phyloP scores from a whole-genome alignment of 2,113 vertebrate species.

The Siphamia tubifer region DNA sequence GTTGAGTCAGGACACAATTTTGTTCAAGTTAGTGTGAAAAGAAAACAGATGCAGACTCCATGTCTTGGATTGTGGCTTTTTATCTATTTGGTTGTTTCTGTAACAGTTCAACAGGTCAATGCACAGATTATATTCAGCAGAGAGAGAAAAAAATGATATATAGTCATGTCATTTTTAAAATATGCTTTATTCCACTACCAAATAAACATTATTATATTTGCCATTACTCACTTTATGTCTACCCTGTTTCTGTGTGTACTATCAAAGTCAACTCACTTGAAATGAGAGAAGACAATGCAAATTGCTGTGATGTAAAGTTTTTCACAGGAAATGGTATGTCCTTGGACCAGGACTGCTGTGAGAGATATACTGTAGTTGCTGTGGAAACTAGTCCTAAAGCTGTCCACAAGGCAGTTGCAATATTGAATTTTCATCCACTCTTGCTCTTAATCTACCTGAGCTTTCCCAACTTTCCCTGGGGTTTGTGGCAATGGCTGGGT shows the following conservation, averaged over 20 bases:
- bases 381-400: constrained; percentile 64
- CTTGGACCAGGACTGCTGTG: constrained; percentile 4
- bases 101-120: too few species aligned
- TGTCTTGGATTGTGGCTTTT: too few species aligned
- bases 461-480: constrained; percentile 10
- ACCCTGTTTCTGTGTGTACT: neutral
- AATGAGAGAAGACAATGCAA: neutral
- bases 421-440: constrained; percentile 34
- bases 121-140: too few species aligned
- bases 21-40: too few species aligned
- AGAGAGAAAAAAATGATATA: too few species aligned
- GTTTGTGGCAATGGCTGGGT: neutral
- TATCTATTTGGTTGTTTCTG: too few species aligned
- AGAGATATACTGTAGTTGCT: constrained; percentile 61
- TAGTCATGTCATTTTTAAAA: too few species aligned
- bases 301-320: constrained; percentile 34
- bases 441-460: neutral
- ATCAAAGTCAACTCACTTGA: neutral
- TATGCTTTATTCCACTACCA: too few species aligned
- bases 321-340: constrained; percentile 39
- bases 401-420: constrained; percentile 40
- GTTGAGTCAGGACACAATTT: too few species aligned
- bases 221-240: neutral
- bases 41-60: too few species aligned
- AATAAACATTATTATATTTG: too few species aligned